A percentile compares a stretch with the other conserved stretches of the same genome.
These are phyloP conservation scores for Crocodylus rhombifer DNA, from an alignment of 2,797 vertebrate genomes.

Conservation along the genomic window DNA sequence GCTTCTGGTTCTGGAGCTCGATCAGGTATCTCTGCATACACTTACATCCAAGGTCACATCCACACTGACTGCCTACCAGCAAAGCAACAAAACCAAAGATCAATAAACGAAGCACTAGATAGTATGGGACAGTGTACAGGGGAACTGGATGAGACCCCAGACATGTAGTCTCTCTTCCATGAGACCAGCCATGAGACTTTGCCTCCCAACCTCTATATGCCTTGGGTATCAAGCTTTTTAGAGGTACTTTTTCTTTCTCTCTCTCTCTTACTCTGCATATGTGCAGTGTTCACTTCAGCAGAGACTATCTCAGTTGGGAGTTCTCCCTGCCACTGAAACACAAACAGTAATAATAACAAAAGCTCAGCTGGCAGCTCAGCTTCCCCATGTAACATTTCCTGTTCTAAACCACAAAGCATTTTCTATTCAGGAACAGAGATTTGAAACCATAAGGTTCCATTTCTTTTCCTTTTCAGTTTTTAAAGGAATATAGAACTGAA, in stretches of 20 bases:
- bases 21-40: no score
- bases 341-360: neutral
- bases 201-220: accelerated
- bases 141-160: neutral
- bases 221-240: no score
- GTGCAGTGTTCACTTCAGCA: neutral
- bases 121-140: neutral
- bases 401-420: neutral
- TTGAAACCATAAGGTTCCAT: neutral
- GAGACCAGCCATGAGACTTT: accelerated
- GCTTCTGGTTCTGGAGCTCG: no score
- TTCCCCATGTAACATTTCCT: neutral
- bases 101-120: neutral
- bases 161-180: neutral
- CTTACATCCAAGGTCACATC: no score
- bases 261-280: neutral
- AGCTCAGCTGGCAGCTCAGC: neutral
- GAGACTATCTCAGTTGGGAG: neutral
- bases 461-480: neutral
- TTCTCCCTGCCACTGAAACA: neutral
- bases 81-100: neutral
- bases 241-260: neutral
- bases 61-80: neutral
- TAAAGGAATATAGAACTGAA: no score
- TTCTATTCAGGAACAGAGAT: accelerated